Percentiles rank a stretch among this genome's conserved stretches.
These are phyloP conservation scores for Euzetes globulus DNA, from an alignment of 2,888 invertebrate species.

Conservation along the genomic window DNA sequence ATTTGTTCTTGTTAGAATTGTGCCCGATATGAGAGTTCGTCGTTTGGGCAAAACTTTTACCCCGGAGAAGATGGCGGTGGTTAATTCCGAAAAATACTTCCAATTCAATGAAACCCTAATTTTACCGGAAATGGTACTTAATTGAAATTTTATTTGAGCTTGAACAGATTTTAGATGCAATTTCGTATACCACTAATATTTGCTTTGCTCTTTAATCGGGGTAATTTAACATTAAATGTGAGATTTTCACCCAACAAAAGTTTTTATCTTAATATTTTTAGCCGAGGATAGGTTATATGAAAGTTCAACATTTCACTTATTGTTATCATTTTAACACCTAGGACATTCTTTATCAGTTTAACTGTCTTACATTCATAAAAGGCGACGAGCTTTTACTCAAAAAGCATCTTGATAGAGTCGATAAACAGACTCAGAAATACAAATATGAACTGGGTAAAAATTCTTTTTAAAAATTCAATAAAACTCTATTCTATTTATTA, in stretches of 20 bases:
- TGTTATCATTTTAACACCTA: no score
- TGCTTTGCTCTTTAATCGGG: background rate
- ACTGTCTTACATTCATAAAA: background rate
- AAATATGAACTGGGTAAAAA: no score
- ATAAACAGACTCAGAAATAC: background rate
- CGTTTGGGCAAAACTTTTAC: slow-evolving; percentile 26
- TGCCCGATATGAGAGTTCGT: background rate
- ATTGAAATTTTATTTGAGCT: background rate
- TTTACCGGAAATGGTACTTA: background rate
- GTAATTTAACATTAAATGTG: background rate
- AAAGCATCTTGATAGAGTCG: background rate
- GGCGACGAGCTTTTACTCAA: background rate
- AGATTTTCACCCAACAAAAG: no score
- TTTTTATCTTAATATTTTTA: no score
- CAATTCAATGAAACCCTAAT: background rate
- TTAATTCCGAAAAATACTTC: background rate
- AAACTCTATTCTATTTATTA: no score
- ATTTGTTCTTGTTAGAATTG: background rate
- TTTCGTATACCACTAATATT: background rate
- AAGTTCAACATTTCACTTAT: no score
- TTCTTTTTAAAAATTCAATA: no score
- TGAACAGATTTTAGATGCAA: background rate
- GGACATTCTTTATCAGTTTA: background rate
- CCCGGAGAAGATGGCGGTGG: slow-evolving; percentile 2
- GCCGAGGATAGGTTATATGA: no score